Evolutionary conservation across 2,888 invertebrate genomes (phyloP).

Genomic region (Dicranocentrus wangi): DNA sequence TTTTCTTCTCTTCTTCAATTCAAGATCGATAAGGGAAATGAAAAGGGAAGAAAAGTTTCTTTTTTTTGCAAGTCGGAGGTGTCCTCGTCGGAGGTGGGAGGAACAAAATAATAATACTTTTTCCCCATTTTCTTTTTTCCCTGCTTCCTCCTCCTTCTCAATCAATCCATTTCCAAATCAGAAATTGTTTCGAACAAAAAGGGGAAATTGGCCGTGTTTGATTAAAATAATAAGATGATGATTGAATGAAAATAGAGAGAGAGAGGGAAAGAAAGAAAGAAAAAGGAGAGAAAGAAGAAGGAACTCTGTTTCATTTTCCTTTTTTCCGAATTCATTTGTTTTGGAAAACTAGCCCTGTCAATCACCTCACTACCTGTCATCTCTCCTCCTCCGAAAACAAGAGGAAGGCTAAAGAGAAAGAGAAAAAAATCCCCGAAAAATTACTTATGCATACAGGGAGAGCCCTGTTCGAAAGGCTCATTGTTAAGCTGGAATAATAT

Average conservation of each 20-base stretch:
- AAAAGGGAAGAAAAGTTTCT: no score
- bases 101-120: no score
- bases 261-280: neutral
- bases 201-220: conserved; percentile 7
- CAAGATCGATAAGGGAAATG: no score
- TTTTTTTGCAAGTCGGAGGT: no score
- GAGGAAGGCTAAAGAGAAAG: no score
- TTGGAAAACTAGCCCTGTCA: conserved; percentile 27
- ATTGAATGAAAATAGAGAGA: conserved; percentile 16
- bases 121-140: neutral
- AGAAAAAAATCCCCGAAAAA: no score
- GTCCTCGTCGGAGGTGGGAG: no score
- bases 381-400: conserved; percentile 4
- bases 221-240: conserved; percentile 27
- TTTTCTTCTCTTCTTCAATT: no score
- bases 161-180: no score
- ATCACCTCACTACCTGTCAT: conserved; percentile 30
- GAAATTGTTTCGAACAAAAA: neutral
- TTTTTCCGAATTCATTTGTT: conserved; percentile 17
- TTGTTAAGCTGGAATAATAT: conserved; percentile 39
- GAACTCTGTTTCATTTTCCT: neutral
- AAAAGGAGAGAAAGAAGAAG: neutral
- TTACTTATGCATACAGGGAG: conserved; percentile 56
- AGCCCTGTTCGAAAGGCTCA: conserved; percentile 13
- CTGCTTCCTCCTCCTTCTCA: no score